Percentiles rank a stretch among this genome's conserved stretches.
Evolutionary conservation across 2,888 invertebrate species (phyloP).

Genomic region (Pollenia labialis): DNA sequence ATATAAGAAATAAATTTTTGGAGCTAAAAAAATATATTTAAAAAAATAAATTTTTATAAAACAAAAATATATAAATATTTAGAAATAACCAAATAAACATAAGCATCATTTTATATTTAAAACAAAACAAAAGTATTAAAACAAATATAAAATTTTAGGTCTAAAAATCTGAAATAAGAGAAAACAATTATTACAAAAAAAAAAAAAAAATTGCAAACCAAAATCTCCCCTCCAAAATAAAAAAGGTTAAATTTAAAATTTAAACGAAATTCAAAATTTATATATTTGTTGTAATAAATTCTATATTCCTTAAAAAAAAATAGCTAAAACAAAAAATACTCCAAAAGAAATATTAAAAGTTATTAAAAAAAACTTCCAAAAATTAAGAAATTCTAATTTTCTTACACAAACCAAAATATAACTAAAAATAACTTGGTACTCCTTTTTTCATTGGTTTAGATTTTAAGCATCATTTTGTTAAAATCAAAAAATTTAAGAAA

Average conservation of each 20-base stretch:
- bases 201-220: slow-evolving; percentile 69
- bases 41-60: slow-evolving; percentile 67
- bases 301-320: slow-evolving; percentile 22
- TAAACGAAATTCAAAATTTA: slow-evolving; percentile 79
- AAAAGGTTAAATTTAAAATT: slow-evolving; percentile 52
- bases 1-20: slow-evolving; percentile 77
- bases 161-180: slow-evolving; percentile 65
- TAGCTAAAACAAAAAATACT: slow-evolving; percentile 75
- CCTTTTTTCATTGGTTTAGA: slow-evolving; percentile 81
- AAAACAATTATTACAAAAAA: slow-evolving; percentile 61
- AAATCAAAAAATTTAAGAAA: slow-evolving; percentile 63
- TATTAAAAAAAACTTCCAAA: slow-evolving; percentile 71
- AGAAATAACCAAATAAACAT: slow-evolving; percentile 73
- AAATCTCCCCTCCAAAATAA: slow-evolving; percentile 42
- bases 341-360: slow-evolving; percentile 22
- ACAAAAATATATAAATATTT: slow-evolving; percentile 71
- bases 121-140: slow-evolving; percentile 69
- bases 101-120: slow-evolving; percentile 81
- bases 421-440: slow-evolving; percentile 37
- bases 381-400: slow-evolving; percentile 55
- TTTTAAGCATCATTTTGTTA: slow-evolving; percentile 78
- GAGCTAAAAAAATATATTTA: slow-evolving; percentile 76
- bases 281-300: slow-evolving; percentile 79
- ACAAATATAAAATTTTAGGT: slow-evolving; percentile 75
- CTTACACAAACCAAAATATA: slow-evolving; percentile 50